Base-by-base conservation (phyloP, 2,888 invertebrate species). In the Leuctra nigra region DNA sequence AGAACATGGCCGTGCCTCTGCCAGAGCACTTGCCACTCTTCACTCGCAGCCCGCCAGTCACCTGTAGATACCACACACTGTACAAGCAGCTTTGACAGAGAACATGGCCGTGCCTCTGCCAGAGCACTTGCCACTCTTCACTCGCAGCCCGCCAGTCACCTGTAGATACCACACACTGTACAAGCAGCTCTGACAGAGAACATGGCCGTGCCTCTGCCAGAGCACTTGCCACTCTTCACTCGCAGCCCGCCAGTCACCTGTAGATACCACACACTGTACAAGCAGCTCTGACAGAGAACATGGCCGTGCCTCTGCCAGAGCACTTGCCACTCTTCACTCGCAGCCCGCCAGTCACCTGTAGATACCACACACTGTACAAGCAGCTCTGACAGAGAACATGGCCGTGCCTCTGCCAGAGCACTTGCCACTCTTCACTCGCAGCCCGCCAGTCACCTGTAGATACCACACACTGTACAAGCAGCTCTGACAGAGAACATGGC, bases 31-130 rank as follows among this genome's bases (percentile, higher is more conserved):
- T 23, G 44, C 9, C 23, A n/a, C 22, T 23, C 23, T 44, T 44
- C 18, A 44, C 44, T n/a, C n/a, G 20, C 22, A 44, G n/a, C 22
- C 23, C 44, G 18, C 44, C 44, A 4, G 44, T 22, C n/a, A 44
- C 18, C 44, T 44, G 44, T 9, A 4, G 23, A 9, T 18, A 16
- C n/a, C n/a, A n/a, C n/a, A n/a, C n/a, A n/a, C n/a, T n/a, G n/a
- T n/a, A n/a, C 33, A 50, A 9, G 35, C 35, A 20, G n/a, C 13
- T 18, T 33, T 35, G n/a, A 50, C 50, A 1, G 16, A 14, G 50
- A 50, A 50, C 50, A 50, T 50, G 23, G 20, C 44, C 4, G 23
- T 29, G 44, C 44, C 44, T 2, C 22, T 13, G 44, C 44, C 44
- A 11, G 7, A 6, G n/a, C 44, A 44, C 18, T 16, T 23, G 44